Base-by-base conservation (phyloP, 1,140 invertebrate species). In the Ylistrum balloti region DNA sequence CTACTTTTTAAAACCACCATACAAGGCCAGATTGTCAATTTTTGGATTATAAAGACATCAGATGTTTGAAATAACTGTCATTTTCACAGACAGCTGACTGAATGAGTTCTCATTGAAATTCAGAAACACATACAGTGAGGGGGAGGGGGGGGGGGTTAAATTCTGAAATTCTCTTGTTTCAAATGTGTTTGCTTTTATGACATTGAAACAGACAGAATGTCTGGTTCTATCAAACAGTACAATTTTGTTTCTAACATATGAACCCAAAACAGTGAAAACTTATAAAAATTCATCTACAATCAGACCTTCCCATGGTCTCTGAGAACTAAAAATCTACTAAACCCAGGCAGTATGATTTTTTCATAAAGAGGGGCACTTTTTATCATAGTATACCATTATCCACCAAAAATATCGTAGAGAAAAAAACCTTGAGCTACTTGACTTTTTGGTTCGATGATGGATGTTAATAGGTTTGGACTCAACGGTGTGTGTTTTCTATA, bases 51-150 rank as follows among this genome's bases (percentile, higher is more conserved):
- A 56, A 56, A 56, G 45, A 20, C 17, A 56, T 56, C 45, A 56
- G 22, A 20, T 11, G 3, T 56, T 56, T 15, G 45, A 56, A 56
- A 56, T 56, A 11, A 56, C 45, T 56, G 45, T 56, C 45, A 56
- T 3, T 56, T 56, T 56, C 20, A 22, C 13, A 56, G 45, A 56
- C 15, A n/a, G n/a, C 9, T 28, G 56, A 3, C 56, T 74, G n/a
- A 2, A n/a, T 28, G n/a, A 28, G 56, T 74, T 74, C 56, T 74
- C 56, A 74, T 74, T 74, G n/a, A 74, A 74, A 74, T 74, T 74
- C 56, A 74, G 56, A 74, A 74, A 74, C 9, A 5, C 22, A 22
- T 28, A 28, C 56, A n/a, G 22, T 74, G 7, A n/a, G 5, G 28
- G 13, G 56, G n/a, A n/a, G 5, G 28, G 13, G 56, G n/a, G n/a